Evolutionary conservation across 2,888 invertebrate genomes (phyloP), one percentile per base, ranked within the genome.

Genomic region (Carcina quercana): DNA sequence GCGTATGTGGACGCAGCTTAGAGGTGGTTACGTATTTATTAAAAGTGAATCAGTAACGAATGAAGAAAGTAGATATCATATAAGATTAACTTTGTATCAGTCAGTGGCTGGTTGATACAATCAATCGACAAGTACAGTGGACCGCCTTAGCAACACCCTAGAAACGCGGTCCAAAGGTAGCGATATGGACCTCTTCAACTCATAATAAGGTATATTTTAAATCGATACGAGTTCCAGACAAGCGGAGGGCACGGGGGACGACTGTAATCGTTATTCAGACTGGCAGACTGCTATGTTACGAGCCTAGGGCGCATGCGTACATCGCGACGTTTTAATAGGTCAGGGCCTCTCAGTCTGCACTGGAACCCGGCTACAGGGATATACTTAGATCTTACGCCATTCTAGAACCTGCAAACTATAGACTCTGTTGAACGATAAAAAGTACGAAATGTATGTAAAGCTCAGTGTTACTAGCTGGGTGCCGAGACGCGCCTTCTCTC

Each of bases 191-290:
- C 29, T 37, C 12, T 15, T 13, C 5, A n/a, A n/a, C 12, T 28
- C 13, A 37, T 19, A 28, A 50, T 57, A 76, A 53, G 53, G 68
- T 41, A 37, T 40, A 53, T 43, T 63, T 66, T 69, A 32, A 40
- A 35, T 43, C 50, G 55, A 53, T 55, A 44, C 40, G 28, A 43
- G 49, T 34, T 49, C 66, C 75, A 78, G 80, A 78, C 79, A 59
- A 45, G 49, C 55, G 57, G 47, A 57, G 48, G 59, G 65, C 52
- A 47, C 53, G 61, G 61, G 71, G 71, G 67, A 62, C 61, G 62
- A 44, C 51, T 53, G 69, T 70, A 74, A 78, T 78, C 79, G 78
- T 79, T 80, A 75, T 69, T 71, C 67, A 69, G 66, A 66, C 68
- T 61, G 69, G 63, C 61, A 63, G 72, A 68, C 69, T 59, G 49